A percentile compares a stretch with the other conserved stretches of the same genome.
phyloP scores from a whole-genome alignment of 2,113 vertebrate genomes.

The Pseudois nayaur region DNA sequence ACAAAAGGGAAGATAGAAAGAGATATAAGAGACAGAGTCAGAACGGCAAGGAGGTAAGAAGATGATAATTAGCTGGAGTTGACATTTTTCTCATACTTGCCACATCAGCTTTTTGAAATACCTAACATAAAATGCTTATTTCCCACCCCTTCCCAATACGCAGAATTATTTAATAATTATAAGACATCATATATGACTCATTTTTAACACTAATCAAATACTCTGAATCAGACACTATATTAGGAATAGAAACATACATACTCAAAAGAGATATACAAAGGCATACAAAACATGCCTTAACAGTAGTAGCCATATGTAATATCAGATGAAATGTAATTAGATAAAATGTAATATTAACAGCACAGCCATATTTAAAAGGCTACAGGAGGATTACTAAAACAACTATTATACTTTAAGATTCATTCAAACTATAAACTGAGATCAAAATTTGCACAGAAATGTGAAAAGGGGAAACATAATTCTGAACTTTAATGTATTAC shows the following conservation, averaged over 20 bases:
- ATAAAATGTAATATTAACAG: not conserved
- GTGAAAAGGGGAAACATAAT: not conserved
- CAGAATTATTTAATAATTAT: not conserved
- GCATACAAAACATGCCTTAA: not conserved
- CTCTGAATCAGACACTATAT: not conserved
- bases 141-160: not conserved
- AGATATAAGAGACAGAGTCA: not conserved
- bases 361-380: not conserved
- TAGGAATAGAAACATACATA: not conserved
- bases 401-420: constrained; percentile 1
- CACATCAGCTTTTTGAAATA: not conserved
- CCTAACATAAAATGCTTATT: not conserved
- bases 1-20: not conserved
- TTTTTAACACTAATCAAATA: constrained; percentile 4
- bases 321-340: not conserved
- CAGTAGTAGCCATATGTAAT: not conserved
- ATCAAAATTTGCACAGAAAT: not conserved
- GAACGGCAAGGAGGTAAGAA: not conserved
- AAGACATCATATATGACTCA: not conserved
- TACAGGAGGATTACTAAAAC: not conserved
- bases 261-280: not conserved
- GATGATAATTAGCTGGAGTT: not conserved
- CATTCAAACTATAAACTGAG: not conserved
- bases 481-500: not conserved
- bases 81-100: not conserved